Conservation (phyloP, 2,797 vertebrate genomes). For the Diceros bicornis region DNA sequence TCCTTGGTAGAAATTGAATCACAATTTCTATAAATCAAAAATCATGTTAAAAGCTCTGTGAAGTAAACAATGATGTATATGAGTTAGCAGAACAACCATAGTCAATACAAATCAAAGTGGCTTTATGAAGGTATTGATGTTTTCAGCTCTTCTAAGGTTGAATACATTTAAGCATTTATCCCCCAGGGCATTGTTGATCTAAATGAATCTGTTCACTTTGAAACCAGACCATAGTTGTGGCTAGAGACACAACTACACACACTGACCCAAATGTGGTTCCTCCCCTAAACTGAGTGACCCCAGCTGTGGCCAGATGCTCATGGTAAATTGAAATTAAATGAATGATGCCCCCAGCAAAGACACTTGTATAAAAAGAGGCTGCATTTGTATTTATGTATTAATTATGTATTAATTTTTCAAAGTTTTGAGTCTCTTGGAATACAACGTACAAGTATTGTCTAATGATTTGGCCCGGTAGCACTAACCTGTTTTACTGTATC, state of each 20-base stretch:
- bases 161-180: constrained; percentile 88
- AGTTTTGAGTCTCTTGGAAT: not conserved
- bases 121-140: constrained; percentile 90
- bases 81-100: constrained; percentile 85
- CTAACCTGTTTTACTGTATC: not conserved
- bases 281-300: not conserved
- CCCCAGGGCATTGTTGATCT: constrained; percentile 86
- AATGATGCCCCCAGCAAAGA: not conserved
- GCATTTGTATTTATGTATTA: constrained; percentile 42
- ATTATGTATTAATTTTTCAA: constrained; percentile 44
- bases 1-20: constrained; percentile 85
- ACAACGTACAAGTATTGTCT: constrained; percentile 7
- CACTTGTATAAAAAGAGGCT: not conserved
- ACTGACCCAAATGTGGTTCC: constrained; percentile 59
- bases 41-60: constrained; percentile 86
- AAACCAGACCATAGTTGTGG: constrained; percentile 82
- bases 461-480: not conserved
- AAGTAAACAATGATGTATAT: constrained; percentile 89
- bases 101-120: constrained; percentile 90
- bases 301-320: not conserved
- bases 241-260: constrained; percentile 68
- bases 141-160: constrained; percentile 87
- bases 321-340: not conserved
- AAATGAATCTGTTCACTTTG: constrained; percentile 87
- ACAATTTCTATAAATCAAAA: constrained; percentile 89